These are phyloP conservation scores for Aphidoletes aphidimyza DNA, from an alignment of 2,888 invertebrate genomes.

Conservation along the genomic window DNA sequence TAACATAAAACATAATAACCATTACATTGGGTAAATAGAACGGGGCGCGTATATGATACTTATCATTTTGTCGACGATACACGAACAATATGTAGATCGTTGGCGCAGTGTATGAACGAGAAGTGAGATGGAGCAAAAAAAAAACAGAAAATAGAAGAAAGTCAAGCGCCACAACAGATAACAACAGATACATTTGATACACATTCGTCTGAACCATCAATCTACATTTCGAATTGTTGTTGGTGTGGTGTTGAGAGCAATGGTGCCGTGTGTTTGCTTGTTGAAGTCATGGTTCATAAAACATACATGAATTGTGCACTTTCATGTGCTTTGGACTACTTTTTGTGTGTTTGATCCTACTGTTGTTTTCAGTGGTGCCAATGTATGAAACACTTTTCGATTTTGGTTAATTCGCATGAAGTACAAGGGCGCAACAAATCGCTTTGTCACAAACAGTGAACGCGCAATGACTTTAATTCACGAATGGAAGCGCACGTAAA, in stretches of 20 bases:
- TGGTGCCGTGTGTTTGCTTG: too few relatives aligned
- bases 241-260: too few relatives aligned
- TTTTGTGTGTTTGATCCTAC: too few relatives aligned
- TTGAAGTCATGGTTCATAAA: neutral
- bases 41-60: neutral
- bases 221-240: neutral
- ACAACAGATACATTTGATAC: slow-evolving; percentile 27
- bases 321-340: neutral
- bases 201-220: neutral
- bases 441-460: neutral
- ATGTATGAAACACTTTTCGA: neutral
- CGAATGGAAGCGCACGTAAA: neutral
- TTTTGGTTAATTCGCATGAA: neutral
- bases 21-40: slow-evolving; percentile 18
- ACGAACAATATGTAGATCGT: slow-evolving; percentile 15
- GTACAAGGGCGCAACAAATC: neutral
- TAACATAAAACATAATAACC: slow-evolving; percentile 36
- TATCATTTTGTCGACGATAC: neutral
- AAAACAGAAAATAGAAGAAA: too few relatives aligned
- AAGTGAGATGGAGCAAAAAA: too few relatives aligned
- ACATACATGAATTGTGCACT: neutral
- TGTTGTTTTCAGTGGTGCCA: neutral
- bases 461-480: neutral
- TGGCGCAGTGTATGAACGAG: too few relatives aligned
- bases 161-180: neutral